Evolutionary conservation across 2,888 invertebrate genomes (phyloP).

Genomic region (Frankliniella intonsa): DNA sequence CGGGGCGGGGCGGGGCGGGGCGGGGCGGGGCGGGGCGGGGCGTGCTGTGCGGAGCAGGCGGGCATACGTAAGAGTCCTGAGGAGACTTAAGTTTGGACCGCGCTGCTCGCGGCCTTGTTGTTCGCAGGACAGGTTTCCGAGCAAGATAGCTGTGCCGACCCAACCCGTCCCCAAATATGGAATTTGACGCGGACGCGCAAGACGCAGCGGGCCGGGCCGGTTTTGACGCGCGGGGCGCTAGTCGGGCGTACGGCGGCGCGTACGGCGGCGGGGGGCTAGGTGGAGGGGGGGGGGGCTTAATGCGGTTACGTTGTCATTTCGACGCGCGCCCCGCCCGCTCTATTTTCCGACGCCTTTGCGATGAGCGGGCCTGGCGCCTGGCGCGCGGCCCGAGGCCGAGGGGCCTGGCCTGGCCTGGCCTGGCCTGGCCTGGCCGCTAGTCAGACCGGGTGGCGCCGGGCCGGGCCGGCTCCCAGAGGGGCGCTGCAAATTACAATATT

Average conservation of each 20-base stretch:
- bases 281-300: neutral
- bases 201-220: neutral
- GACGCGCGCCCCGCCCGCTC: neutral
- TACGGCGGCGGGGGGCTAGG: neutral
- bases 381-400: neutral
- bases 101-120: no score
- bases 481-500: slow-evolving; percentile 7
- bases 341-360: slow-evolving; percentile 7
- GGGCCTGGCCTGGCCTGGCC: neutral
- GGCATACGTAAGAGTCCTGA: no score
- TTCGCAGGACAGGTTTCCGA: no score
- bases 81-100: no score
- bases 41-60: no score
- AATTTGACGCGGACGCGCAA: neutral
- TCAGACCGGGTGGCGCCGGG: no score
- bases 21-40: no score
- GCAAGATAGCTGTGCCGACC: no score
- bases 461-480: no score
- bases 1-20: no score
- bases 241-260: neutral
- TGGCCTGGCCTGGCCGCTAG: neutral
- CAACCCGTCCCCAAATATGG: no score
- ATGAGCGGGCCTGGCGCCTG: neutral
- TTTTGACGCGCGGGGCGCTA: no score
- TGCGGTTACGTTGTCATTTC: slow-evolving; percentile 17